These are phyloP conservation scores for Aphidius ervi DNA, from an alignment of 1,140 invertebrate genomes.

Conservation along the genomic window DNA sequence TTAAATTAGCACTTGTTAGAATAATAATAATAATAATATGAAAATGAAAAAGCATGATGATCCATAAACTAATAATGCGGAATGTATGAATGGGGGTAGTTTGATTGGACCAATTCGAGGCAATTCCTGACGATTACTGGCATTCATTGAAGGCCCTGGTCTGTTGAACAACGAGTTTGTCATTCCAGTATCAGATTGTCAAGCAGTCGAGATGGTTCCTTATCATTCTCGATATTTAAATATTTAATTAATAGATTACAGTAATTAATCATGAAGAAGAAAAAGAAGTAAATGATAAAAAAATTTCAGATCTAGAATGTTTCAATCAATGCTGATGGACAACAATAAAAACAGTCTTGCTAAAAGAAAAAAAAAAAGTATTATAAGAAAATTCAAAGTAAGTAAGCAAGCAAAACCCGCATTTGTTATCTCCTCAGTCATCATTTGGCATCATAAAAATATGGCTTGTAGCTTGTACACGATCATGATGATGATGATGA, in stretches of 20 bases:
- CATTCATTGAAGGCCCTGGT: conserved; percentile 48
- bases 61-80: conserved; percentile 42
- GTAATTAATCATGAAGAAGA: no score
- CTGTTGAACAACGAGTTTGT: conserved; percentile 37
- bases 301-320: no score
- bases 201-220: conserved; percentile 27
- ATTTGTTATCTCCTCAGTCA: no score
- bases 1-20: conserved; percentile 51
- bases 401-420: no score
- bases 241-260: no score
- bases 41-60: neutral
- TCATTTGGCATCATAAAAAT: no score
- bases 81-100: conserved; percentile 53
- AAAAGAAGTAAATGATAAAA: no score
- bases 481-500: no score
- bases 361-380: conserved; percentile 7
- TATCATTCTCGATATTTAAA: neutral
- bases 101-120: conserved; percentile 57
- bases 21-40: conserved; percentile 5
- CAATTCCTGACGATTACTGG: conserved; percentile 56
- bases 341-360: no score
- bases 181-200: conserved; percentile 46
- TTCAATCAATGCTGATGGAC: no score
- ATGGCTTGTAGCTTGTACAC: no score
- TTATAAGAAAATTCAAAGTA: neutral